A percentile compares a stretch with the other conserved stretches of the same genome.
Evolutionary conservation across 2,113 vertebrate genomes (phyloP).

Genomic region (Anguilla rostrata): DNA sequence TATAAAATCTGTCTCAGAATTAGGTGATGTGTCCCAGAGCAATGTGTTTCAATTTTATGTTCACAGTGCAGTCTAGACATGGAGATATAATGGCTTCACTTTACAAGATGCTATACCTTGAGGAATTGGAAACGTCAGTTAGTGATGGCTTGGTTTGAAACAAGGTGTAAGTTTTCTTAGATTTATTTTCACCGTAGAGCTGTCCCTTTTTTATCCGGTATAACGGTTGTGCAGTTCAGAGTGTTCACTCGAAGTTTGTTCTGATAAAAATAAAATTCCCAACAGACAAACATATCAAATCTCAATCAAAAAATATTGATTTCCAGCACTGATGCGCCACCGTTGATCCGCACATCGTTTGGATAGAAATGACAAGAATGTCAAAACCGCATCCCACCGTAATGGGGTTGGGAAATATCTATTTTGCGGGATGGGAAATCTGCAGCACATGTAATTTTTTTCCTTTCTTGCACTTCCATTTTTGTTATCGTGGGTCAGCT

Average conservation of each 20-base stretch:
- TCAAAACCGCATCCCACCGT: background rate
- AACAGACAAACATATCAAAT: background rate
- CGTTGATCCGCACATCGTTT: background rate
- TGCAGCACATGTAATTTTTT: background rate
- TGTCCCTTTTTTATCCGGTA: background rate
- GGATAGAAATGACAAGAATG: background rate
- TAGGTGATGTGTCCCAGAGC: conserved; percentile 2
- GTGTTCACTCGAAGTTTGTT: background rate
- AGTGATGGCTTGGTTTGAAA: background rate
- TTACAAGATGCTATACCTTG: conserved; percentile 13
- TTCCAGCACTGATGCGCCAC: background rate
- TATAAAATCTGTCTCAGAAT: background rate
- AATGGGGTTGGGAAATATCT: background rate
- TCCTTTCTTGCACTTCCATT: background rate
- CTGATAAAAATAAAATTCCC: background rate
- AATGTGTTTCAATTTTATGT: background rate
- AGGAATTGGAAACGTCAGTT: background rate
- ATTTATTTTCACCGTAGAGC: background rate
- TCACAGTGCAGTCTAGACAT: conserved; percentile 15
- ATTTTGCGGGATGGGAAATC: background rate
- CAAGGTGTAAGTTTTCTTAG: background rate
- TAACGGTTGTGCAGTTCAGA: background rate
- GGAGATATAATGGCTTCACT: conserved; percentile 27
- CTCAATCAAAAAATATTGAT: background rate
- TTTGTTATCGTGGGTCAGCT: background rate